A percentile compares a stretch with the other conserved stretches of the same genome.
Evolutionary conservation across 2,113 vertebrate genomes (phyloP).

Genomic region (Triplophysa siluroides): DNA sequence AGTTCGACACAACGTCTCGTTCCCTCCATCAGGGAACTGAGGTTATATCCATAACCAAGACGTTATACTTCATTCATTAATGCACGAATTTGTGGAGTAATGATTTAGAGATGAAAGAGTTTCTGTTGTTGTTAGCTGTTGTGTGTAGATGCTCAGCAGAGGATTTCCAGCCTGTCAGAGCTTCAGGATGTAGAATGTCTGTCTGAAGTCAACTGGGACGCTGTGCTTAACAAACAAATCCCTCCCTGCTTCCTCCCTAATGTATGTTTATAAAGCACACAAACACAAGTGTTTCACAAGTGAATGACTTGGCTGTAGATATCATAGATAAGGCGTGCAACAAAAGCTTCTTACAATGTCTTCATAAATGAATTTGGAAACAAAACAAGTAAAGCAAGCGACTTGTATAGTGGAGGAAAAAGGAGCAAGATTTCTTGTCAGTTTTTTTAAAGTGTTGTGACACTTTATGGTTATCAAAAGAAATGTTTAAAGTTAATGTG

Average conservation of each 20-base stretch:
- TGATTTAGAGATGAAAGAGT: constrained; percentile 43
- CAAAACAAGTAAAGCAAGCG: too few species aligned
- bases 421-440: too few species aligned
- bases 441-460: too few species aligned
- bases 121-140: constrained; percentile 77
- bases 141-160: constrained; percentile 82
- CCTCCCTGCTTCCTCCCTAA: constrained; percentile 88
- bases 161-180: constrained; percentile 84
- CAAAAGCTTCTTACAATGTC: too few species aligned
- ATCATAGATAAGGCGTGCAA: background rate
- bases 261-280: constrained; percentile 71
- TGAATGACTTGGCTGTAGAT: background rate
- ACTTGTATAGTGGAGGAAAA: too few species aligned
- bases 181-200: constrained; percentile 83
- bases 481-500: too few species aligned
- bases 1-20: too few species aligned
- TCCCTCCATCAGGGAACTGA: too few species aligned
- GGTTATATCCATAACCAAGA: too few species aligned
- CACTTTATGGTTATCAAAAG: too few species aligned
- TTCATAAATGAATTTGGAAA: too few species aligned
- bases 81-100: background rate
- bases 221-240: constrained; percentile 85
- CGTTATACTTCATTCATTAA: background rate
- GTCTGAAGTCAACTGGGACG: constrained; percentile 89
- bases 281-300: background rate